A percentile compares a stretch with the other conserved stretches of the same genome.
Evolutionary conservation across 2,113 vertebrate species (phyloP).

Genomic region (Sphyrna mokarran): DNA sequence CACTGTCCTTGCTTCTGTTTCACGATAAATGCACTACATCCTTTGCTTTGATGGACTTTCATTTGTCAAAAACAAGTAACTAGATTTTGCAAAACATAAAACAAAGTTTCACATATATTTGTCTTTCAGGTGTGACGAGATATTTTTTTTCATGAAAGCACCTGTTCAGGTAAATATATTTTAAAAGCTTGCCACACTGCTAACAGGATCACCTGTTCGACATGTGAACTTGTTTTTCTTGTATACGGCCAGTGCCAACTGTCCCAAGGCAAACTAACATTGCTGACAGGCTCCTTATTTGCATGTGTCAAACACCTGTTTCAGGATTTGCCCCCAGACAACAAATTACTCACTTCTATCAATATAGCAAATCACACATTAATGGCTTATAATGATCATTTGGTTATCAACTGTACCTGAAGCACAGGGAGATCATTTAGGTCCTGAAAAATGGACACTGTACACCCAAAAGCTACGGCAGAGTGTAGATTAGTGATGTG

Average conservation of each 20-base stretch:
- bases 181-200: background rate
- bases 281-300: background rate
- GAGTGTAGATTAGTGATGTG: background rate
- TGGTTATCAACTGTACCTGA: background rate
- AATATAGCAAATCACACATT: background rate
- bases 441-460: too few relatives aligned
- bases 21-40: background rate
- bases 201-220: background rate
- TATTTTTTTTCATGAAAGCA: too few relatives aligned
- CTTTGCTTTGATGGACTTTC: background rate
- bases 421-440: background rate
- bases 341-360: background rate
- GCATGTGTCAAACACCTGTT: background rate
- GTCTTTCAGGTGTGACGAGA: too few relatives aligned
- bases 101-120: too few relatives aligned
- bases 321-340: background rate
- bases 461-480: background rate
- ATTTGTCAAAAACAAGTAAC: background rate
- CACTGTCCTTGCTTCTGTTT: background rate
- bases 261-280: background rate
- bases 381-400: background rate
- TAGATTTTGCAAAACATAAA: too few relatives aligned
- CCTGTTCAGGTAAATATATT: background rate
- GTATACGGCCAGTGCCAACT: background rate
- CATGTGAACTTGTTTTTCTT: background rate